These are phyloP conservation scores for Eubasilissa regina DNA, from an alignment of 1,140 invertebrate genomes.

Conservation along the genomic window DNA sequence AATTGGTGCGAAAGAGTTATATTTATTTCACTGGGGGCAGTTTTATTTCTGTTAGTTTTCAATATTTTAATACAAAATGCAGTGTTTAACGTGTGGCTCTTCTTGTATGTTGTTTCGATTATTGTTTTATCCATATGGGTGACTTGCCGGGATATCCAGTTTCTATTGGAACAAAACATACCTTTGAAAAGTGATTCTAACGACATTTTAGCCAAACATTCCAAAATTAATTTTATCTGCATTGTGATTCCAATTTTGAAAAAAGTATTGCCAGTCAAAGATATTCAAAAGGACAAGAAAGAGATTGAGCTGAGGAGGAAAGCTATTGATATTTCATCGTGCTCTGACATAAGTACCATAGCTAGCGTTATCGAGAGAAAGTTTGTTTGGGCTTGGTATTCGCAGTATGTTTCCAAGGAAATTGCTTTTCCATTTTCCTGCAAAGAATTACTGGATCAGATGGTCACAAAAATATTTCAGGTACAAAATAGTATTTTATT, in stretches of 20 bases:
- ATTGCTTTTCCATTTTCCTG: constrained; percentile 71
- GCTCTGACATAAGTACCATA: constrained; percentile 61
- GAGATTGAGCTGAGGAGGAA: constrained; percentile 11
- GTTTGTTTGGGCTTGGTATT: constrained; percentile 70
- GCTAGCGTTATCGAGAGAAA: constrained; percentile 68
- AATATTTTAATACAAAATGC: constrained; percentile 35
- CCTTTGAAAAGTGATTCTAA: constrained; percentile 67
- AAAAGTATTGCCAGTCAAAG: neutral
- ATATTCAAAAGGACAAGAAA: neutral
- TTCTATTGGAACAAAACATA: constrained; percentile 66
- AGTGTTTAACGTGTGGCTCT: constrained; percentile 64
- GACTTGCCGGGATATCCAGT: constrained; percentile 68
- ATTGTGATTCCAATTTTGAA: constrained; percentile 34
- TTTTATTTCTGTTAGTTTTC: constrained; percentile 41
- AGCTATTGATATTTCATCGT: constrained; percentile 15
- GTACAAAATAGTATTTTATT: constrained; percentile 56
- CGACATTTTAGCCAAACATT: constrained; percentile 62
- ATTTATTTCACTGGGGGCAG: constrained; percentile 42
- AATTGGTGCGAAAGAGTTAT: constrained; percentile 58
- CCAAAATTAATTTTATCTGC: constrained; percentile 47
- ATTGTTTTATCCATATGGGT: constrained; percentile 64
- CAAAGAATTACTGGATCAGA: constrained; percentile 71
- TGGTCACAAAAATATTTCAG: constrained; percentile 69
- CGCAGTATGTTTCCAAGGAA: constrained; percentile 69
- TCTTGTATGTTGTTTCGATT: constrained; percentile 63